Base-by-base conservation (phyloP, 2,888 invertebrate genomes). In the Torymus texanus region DNA sequence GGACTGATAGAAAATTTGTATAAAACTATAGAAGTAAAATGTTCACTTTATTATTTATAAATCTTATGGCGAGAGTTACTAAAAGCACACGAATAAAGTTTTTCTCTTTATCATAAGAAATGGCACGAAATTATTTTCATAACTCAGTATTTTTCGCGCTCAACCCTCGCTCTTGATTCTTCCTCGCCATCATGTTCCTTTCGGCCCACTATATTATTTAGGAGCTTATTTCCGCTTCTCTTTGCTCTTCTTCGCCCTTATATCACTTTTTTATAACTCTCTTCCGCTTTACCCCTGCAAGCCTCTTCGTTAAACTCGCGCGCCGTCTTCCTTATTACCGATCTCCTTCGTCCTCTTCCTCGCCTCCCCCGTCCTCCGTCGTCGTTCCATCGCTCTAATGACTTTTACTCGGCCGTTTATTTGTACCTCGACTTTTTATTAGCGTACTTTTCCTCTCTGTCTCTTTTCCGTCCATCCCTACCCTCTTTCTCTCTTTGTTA, bases 361-460 rank as follows among this genome's bases (percentile, higher is more conserved):
- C 21, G 24, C 41, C 53, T 14, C 24, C 11, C 16, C 24, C 18
- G 2, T 13, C 8, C 1, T n/a, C 14, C 12, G 8, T 66, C 68
- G 2, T 12, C 29, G 24, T 24, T 56, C 5, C 13, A 10, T 4
- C 14, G 14, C 56, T 29, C 56, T 56, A 56, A 56, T 68, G 56
- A 56, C 56, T 58, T 56, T 24, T 56, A 68, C 29, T 68, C 18
- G 29, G 21, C 18, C 11, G 24, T 56, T 68, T 68, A 68, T 68
- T 56, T 56, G 68, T 66, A 66, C 53, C 68, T 58, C 16, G 56
- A 56, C 3, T 68, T 68, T 68, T 58, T 58, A 59, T 59, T 21
- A 21, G 59, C 18, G 11, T 71, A 8, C 50, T 56, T n/a, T 58
- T 13, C 4, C 13, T 41, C 70, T 5, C 70, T 5, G 18, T 18